phyloP scores from a whole-genome alignment of 2,888 invertebrate genomes.

The Limnephilus lunatus region DNA sequence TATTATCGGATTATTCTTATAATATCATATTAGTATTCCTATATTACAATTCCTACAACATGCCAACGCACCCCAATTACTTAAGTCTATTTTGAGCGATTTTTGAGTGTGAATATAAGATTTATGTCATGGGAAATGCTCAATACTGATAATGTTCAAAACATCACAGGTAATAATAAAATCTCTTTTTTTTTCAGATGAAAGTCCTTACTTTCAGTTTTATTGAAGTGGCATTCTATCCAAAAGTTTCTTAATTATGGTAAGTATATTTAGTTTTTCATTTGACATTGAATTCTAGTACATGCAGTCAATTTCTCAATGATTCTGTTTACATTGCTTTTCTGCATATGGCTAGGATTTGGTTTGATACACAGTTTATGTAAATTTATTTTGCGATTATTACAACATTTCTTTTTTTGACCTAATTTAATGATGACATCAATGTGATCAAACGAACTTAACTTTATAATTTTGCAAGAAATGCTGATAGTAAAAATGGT shows the following conservation, averaged over 20 bases:
- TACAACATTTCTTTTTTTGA: neutral
- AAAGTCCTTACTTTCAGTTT: neutral
- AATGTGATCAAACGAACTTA: neutral
- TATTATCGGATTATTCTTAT: neutral
- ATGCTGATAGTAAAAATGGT: neutral
- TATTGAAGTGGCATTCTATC: constrained; percentile 9
- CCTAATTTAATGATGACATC: neutral
- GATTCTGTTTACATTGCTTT: neutral
- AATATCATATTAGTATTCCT: too few species aligned
- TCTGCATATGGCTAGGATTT: neutral
- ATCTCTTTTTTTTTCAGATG: constrained; percentile 27
- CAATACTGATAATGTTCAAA: neutral
- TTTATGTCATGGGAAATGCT: too few species aligned
- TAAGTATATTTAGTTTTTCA: constrained; percentile 7
- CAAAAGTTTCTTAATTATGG: constrained; percentile 37
- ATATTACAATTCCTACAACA: neutral
- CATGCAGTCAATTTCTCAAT: too few species aligned
- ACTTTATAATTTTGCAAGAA: neutral
- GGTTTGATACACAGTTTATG: neutral
- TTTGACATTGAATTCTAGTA: neutral
- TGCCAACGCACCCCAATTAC: neutral
- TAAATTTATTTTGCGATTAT: neutral
- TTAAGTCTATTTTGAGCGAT: neutral
- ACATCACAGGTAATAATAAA: neutral
- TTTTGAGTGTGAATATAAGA: too few species aligned